Conservation (phyloP, 2,797 vertebrate genomes). For the Nasua narica region DNA sequence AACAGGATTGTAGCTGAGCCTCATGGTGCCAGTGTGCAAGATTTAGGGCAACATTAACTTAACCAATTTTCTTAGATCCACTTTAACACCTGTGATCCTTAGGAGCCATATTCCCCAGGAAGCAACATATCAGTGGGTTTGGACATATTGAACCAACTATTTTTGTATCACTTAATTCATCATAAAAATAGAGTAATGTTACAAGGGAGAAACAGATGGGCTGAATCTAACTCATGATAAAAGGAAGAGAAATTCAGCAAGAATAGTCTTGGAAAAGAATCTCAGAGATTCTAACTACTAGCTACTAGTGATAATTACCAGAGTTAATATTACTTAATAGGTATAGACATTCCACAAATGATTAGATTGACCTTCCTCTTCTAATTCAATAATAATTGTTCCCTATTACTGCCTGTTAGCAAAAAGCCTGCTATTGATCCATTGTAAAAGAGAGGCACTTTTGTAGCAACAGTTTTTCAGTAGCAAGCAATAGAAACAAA, state of each 20-base stretch:
- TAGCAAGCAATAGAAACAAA: neutral
- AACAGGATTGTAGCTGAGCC: neutral
- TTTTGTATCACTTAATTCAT: conserved; percentile 48
- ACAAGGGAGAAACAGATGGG: conserved; percentile 17
- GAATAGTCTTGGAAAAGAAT: neutral
- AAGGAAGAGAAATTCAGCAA: neutral
- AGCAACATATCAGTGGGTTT: neutral
- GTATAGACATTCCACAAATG: neutral
- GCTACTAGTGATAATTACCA: neutral
- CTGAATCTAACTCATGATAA: conserved; percentile 2
- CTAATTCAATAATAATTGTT: neutral
- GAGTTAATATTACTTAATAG: neutral
- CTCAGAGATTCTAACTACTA: neutral
- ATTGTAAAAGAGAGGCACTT: neutral
- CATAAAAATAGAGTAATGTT: conserved; percentile 45
- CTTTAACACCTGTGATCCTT: conserved; percentile 37
- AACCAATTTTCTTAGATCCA: conserved; percentile 19
- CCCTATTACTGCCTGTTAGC: neutral
- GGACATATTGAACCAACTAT: conserved; percentile 16
- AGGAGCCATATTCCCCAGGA: neutral
- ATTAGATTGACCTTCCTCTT: neutral
- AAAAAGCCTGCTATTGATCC: neutral
- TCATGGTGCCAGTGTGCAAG: neutral
- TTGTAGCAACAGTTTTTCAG: neutral
- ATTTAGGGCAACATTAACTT: conserved; percentile 49